Evolutionary conservation across 2,113 vertebrate genomes (phyloP).

Genomic region (Osmerus mordax): DNA sequence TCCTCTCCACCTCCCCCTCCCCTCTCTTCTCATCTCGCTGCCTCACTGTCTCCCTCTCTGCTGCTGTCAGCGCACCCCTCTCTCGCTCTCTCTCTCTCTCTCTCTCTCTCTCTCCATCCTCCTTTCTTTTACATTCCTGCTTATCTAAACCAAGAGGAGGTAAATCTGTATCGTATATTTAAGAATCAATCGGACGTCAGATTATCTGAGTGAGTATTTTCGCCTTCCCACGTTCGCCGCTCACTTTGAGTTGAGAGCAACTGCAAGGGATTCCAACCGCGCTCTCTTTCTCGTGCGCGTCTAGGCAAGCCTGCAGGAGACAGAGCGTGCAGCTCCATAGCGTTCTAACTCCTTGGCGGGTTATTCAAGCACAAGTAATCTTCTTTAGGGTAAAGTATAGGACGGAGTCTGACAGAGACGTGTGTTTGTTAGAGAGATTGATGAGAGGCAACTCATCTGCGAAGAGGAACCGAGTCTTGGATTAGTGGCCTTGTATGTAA

Average conservation of each 20-base stretch:
- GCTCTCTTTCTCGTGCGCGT: background rate
- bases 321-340: background rate
- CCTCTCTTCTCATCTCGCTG: background rate
- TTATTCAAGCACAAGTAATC: background rate
- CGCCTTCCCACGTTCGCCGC: background rate
- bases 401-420: no score
- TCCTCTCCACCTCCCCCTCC: constrained; percentile 19
- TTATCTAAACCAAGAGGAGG: constrained; percentile 2
- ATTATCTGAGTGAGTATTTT: background rate
- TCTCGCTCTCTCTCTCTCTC: no score
- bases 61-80: background rate
- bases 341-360: background rate
- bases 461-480: background rate
- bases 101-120: constrained; percentile 11
- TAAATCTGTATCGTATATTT: no score
- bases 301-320: background rate
- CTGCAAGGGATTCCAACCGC: constrained; percentile 13
- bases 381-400: background rate
- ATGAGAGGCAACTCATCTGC: background rate
- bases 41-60: constrained; percentile 1
- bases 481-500: constrained; percentile 4
- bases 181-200: no score
- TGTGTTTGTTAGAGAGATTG: background rate
- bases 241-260: background rate
- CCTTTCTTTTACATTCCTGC: constrained; percentile 20